Evolutionary conservation across 2,888 invertebrate species (phyloP), one percentile per base, ranked within the genome.

Genomic region (Buathra laborator): DNA sequence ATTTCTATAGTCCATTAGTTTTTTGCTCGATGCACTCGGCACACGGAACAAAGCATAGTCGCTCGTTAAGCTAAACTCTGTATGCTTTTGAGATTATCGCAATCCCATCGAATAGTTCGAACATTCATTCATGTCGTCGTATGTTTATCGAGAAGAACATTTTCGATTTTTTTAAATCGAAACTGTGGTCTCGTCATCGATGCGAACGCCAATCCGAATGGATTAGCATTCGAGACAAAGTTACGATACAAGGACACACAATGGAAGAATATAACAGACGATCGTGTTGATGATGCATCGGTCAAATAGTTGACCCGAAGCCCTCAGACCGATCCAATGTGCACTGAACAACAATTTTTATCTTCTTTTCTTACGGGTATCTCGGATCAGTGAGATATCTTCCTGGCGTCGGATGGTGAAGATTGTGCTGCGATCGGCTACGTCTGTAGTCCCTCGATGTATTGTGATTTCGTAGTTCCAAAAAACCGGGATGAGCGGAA

Each of bases 401-500:
- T 74, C 88, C 87, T 5, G 90, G 83, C n/a, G 86, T 77, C 9
- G 81, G 67, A 82, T 91, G 95, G 92, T 96, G 95, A 67, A 96
- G 94, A 90, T 96, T 96, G 87, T 96, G 96, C 85, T 96, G 96
- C 0, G 96, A 96, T 86, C 95, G 94, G 68, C 90, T 93, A n/a
- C 92, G 90, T 64, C 91, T 87, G 64, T 90, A 89, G 19, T 92
- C 91, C 51, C 88, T 89, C 3, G 87, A 24, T 16, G 66, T 82
- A 12, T 81, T 51, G 10, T 85, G 86, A 74, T 86, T 87, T 12
- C 48, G 29, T 24, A 62, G 16, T 46, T 84, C 80, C 9, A 66
- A 67, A 67, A 89, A 87, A 0, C 77, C 81, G 4, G 83, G 66
- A 56, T 89, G 86, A 0, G 88, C 86, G 3, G 80, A 80, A 78